Percentiles rank a stretch among this genome's conserved stretches.
Evolutionary conservation across 2,888 invertebrate genomes (phyloP).

Genomic region (Brachycybe producta): DNA sequence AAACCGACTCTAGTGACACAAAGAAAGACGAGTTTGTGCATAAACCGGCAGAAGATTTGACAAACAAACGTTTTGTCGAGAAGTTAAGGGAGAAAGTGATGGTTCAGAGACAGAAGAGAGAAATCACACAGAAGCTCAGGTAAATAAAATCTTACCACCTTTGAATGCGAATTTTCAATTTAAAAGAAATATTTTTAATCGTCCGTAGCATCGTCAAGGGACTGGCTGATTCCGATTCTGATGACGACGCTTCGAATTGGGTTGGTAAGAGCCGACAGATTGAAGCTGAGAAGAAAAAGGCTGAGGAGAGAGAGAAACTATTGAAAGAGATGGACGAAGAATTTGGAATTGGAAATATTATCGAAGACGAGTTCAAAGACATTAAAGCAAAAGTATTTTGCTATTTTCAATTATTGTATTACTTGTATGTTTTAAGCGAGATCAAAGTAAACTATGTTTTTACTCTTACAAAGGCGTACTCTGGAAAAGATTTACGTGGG

Average conservation of each 20-base stretch:
- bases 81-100: conserved; percentile 67
- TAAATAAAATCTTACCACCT: conserved; percentile 35
- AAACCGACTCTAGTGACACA: conserved; percentile 30
- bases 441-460: conserved; percentile 12
- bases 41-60: conserved; percentile 38
- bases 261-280: conserved; percentile 62
- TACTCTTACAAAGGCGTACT: conserved; percentile 45
- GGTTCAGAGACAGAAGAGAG: conserved; percentile 62
- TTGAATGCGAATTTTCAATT: conserved; percentile 5
- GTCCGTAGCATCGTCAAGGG: conserved; percentile 16
- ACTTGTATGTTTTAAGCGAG: not conserved
- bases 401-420: not conserved
- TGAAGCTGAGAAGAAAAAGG: conserved; percentile 65
- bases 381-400: too few species aligned
- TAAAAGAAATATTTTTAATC: too few species aligned
- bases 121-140: conserved; percentile 52
- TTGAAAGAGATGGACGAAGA: conserved; percentile 89
- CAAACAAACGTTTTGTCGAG: conserved; percentile 56
- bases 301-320: conserved; percentile 72
- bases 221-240: conserved; percentile 52
- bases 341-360: conserved; percentile 73
- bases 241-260: conserved; percentile 62
- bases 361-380: conserved; percentile 57
- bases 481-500: conserved; percentile 58
- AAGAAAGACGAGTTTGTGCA: conserved; percentile 50